Base-by-base conservation (phyloP, 1,140 invertebrate species). In the Diplogasteroides magnus region DNA sequence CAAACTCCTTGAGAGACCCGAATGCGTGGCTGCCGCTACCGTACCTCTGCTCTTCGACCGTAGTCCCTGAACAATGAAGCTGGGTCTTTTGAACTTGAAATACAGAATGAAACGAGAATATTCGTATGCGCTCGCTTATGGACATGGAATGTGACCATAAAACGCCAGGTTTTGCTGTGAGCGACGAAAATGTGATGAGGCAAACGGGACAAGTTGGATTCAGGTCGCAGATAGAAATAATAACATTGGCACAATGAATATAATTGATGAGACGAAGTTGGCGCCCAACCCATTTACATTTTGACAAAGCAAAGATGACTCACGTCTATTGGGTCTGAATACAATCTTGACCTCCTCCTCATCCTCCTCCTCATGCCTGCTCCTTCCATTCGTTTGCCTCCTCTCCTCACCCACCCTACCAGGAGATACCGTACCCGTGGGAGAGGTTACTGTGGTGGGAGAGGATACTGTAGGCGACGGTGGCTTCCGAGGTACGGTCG, bases 221-320 rank as follows among this genome's bases (percentile, higher is more conserved):
- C 27, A 26, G 27, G 0, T 15, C 25, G 61, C 13, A 3, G 6
- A 29, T 26, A 26, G 2, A 11, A 27, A 29, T 31, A 3, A 15
- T 28, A 2, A 62, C 29, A 31, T 23, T 31, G 31, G 57, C 25
- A 28, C 6, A 11, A 11, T 11, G 6, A 29, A 27, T n/a, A 13
- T 60, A 23, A 58, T 58, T 67, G 55, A 67, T 23, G 55, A 67
- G 59, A 37, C 65, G 26, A 57, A 67, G 15, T 60, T 67, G 26
- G 31, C 65, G 27, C 59, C 37, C 37, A 11, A 48, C 37, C 37
- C 6, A 48, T 48, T 48, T 19, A 11, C 19, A 11, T 48, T 48
- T 48, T 19, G 19, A 19, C 37, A 11, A 6, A 48, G 6, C 37
- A 48, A 6, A 48, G 19, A 48, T 19, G 19, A 48, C 37, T 48